Conservation (phyloP, 2,888 invertebrate species). For the Polydrusus tereticollis region DNA sequence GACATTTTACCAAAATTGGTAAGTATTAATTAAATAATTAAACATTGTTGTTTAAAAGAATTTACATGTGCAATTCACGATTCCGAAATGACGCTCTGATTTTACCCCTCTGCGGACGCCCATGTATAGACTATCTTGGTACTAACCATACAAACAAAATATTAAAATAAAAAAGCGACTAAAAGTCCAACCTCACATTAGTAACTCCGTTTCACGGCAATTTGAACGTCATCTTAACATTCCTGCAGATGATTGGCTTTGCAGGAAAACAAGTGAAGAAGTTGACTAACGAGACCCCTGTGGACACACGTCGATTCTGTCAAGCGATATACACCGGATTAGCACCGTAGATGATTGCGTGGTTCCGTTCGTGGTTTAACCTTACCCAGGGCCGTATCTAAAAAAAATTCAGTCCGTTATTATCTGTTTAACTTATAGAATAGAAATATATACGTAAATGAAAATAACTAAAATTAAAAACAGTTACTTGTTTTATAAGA, state of each 20-base stretch:
- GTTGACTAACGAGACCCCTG: constrained; percentile 62
- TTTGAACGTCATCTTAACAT: constrained; percentile 36
- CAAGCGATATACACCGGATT: constrained; percentile 57
- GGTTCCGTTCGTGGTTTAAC: constrained; percentile 41
- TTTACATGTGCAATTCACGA: too few relatives aligned
- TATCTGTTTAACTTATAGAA: too few relatives aligned
- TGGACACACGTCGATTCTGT: constrained; percentile 57
- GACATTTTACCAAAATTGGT: too few relatives aligned
- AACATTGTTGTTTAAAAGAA: too few relatives aligned
- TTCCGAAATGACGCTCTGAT: too few relatives aligned
- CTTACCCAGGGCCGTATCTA: constrained; percentile 3
- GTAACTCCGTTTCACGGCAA: constrained; percentile 28
- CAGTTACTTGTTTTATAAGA: too few relatives aligned
- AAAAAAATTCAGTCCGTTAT: too few relatives aligned
- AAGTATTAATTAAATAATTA: too few relatives aligned
- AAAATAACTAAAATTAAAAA: too few relatives aligned
- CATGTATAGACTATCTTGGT: too few relatives aligned
- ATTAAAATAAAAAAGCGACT: neutral
- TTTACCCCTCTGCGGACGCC: too few relatives aligned
- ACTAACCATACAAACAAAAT: constrained; percentile 6
- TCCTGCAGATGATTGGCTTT: constrained; percentile 31
- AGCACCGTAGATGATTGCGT: constrained; percentile 58
- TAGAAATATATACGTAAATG: too few relatives aligned
- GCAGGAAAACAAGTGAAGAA: constrained; percentile 56
- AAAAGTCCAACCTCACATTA: constrained; percentile 9